Base-by-base conservation (phyloP, 2,113 vertebrate genomes). In the Cottus gobio region DNA sequence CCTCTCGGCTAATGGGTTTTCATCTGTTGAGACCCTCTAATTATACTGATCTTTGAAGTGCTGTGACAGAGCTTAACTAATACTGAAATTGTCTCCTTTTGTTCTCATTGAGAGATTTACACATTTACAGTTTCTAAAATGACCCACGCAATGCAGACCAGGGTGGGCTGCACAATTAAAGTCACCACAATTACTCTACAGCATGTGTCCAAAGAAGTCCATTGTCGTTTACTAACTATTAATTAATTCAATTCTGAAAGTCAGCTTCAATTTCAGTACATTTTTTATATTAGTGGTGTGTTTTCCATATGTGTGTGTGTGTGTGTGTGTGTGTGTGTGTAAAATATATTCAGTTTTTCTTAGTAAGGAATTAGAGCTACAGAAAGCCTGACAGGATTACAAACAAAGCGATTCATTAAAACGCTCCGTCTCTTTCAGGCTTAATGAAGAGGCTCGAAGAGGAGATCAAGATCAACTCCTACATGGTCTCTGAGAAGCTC, bases 371-470 rank as follows among this genome's bases (percentile, higher is more conserved):
- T 66, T 65, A 63, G n/a, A 58, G 37, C 39, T 34, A 20, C n/a
- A 5, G 44, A 75, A 50, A 18, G 16, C 26, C 52, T 64, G 22
- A 52, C 26, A 58, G 24, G 31, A 15, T 52, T 69, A 61, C 42
- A 66, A 42, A 46, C 13, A 77, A 28, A 71, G 24, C 22, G n/a
- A 64, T 60, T 71, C 39, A 67, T 64, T 7, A 39, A 64, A 52
- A 34, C 34, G 1, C 20, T 28, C 13, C 28, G 60, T 87, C 85
- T 93, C 76, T 85, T 89, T 86, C 88, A 99, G 98, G 95, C 85
- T 93, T 99, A 91, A 95, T 98, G 96, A 99, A 97, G 93, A 96
- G 97, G 84, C 95, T 99, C 10, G 97, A 99, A 83, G 97, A 98
- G 83, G 98, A 99, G 92, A 96, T 97, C 65, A 98, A 98, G 93